A percentile compares a stretch with the other conserved stretches of the same genome.
Evolutionary conservation across 2,888 invertebrate genomes (phyloP).

Genomic region (Stenodema calcarata): DNA sequence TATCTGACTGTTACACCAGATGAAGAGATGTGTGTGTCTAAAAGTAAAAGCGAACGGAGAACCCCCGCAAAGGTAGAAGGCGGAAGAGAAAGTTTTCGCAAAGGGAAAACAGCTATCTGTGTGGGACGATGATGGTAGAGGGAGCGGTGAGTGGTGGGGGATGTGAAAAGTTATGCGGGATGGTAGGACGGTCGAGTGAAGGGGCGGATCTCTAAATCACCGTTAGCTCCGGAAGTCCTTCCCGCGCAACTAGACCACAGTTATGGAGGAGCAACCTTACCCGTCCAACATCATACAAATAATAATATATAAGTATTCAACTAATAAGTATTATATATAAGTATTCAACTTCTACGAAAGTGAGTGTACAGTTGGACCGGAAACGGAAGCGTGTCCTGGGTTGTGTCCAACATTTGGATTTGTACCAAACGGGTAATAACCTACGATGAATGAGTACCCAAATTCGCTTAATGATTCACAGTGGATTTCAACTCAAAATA

Average conservation of each 20-base stretch:
- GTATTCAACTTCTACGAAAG: not conserved
- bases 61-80: not conserved
- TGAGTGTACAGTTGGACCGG: not conserved
- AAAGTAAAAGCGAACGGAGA: conserved; percentile 43
- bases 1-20: not conserved
- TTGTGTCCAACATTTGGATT: not conserved
- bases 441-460: too few species aligned
- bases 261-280: too few species aligned
- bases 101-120: conserved; percentile 7
- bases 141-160: not conserved
- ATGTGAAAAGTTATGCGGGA: not conserved
- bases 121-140: not conserved
- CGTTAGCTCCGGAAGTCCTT: not conserved
- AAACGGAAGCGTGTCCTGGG: not conserved
- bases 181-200: not conserved
- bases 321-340: too few species aligned
- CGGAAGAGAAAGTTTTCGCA: conserved; percentile 48
- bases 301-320: too few species aligned
- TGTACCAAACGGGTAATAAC: too few species aligned
- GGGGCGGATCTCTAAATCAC: not conserved
- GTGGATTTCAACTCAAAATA: too few species aligned
- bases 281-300: too few species aligned
- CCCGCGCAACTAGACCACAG: not conserved
- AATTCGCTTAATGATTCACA: too few species aligned
- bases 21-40: not conserved